Evolutionary conservation across 2,888 invertebrate genomes (phyloP).

Genomic region (Pammene aurita): DNA sequence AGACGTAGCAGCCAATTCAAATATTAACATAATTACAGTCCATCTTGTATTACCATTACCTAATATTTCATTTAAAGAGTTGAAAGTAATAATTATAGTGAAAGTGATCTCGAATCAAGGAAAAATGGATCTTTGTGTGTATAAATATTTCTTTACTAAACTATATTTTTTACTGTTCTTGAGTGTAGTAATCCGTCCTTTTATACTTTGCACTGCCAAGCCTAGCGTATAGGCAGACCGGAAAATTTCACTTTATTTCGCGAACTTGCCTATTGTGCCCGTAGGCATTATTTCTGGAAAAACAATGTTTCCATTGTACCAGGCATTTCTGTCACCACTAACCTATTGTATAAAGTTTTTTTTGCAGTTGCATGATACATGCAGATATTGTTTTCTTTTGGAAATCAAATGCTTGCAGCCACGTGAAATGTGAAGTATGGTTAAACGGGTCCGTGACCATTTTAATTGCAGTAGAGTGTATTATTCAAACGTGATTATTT

Average conservation of each 20-base stretch:
- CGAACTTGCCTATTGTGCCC: conserved; percentile 34
- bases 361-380: background rate
- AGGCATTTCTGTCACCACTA: conserved; percentile 22
- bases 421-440: background rate
- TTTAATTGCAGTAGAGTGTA: no score
- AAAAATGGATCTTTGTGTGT: no score
- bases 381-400: background rate
- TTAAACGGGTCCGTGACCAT: no score
- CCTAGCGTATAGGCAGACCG: conserved; percentile 29
- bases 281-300: conserved; percentile 32
- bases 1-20: no score
- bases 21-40: no score
- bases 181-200: background rate
- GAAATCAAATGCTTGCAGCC: background rate
- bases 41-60: no score
- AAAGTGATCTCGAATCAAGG: no score
- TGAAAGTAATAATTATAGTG: no score
- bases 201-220: conserved; percentile 14
- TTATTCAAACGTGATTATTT: no score
- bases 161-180: background rate
- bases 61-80: no score
- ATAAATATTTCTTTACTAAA: no score
- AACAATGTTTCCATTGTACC: conserved; percentile 38
- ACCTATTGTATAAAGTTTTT: conserved; percentile 1
- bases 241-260: conserved; percentile 41